Percentiles rank a stretch among this genome's conserved stretches.
Evolutionary conservation across 23 tunicate species (phyloP).

Genomic region (Oikopleura albicans): DNA sequence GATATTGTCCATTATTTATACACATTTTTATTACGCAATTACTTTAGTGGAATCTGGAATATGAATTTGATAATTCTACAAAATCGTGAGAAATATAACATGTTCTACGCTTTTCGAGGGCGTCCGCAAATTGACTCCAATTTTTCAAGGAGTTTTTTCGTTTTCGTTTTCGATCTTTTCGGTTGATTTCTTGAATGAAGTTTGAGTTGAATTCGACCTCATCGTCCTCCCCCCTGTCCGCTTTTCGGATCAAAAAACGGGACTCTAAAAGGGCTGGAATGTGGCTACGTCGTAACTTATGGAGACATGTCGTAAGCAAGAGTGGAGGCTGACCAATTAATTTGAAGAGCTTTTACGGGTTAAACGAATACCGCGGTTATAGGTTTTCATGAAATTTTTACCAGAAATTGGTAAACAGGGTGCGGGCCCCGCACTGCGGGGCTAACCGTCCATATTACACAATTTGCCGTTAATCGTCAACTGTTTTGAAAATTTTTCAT

Average conservation of each 20-base stretch:
- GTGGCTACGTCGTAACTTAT: neutral
- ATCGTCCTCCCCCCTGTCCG: neutral
- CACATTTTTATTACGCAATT: too few species aligned
- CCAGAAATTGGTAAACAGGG: too few species aligned
- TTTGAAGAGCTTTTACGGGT: neutral
- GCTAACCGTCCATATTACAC: too few species aligned
- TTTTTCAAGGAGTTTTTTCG: neutral
- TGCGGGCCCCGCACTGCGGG: too few species aligned
- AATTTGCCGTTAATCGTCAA: too few species aligned
- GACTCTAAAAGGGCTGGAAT: conserved; percentile 4
- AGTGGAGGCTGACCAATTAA: neutral
- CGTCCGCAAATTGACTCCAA: neutral
- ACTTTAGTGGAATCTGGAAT: too few species aligned
- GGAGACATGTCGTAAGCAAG: conserved; percentile 4
- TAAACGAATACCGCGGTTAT: too few species aligned
- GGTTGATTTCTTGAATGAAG: conserved; percentile 1
- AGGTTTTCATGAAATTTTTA: too few species aligned
- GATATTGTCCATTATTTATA: too few species aligned
- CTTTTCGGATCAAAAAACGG: neutral
- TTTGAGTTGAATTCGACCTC: conserved; percentile 10
- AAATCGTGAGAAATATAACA: neutral
- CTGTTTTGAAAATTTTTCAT: too few species aligned
- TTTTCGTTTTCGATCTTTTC: neutral
- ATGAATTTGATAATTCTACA: neutral
- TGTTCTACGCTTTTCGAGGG: neutral